Evolutionary conservation across 2,888 invertebrate species (phyloP), one percentile per base, ranked within the genome.

Genomic region (Meloe dianella): DNA sequence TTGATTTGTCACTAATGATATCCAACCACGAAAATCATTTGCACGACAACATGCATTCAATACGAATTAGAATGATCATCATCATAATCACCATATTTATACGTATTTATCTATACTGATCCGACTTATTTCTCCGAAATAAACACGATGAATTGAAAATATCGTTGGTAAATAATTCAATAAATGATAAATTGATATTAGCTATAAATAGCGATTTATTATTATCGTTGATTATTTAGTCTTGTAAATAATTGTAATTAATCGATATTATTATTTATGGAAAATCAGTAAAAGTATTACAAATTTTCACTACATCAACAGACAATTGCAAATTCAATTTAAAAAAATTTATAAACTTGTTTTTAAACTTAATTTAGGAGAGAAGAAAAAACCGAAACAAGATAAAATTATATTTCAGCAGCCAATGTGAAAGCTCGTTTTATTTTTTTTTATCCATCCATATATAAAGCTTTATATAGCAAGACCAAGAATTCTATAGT

Each of bases 161-260:
- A 47, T 47, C n/a, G n/a, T n/a, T 47, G 47, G n/a, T n/a, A 41
- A 41, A n/a, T 47, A 47, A 2, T 6, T 8, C 20, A 5, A 17
- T 17, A 20, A 41, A 41, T 47, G 47, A 47, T 47, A 20, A 47
- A 47, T 47, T 47, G 47, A 47, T 47, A 41, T 35, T 35, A 35
- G 7, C 17, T 17, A 41, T 41, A 17, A 41, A 41, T 41, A 0
- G 47, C 20, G 20, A 47, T 47, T 10, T 47, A 47, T 47, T 47
- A n/a, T n/a, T n/a, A n/a, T n/a, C n/a, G n/a, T n/a, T n/a, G n/a
- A n/a, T n/a, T n/a, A n/a, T n/a, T n/a, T n/a, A n/a, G n/a, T n/a
- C n/a, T n/a, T 29, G 6, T 29, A 29, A 6, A 29, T 5, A 29
- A 29, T 32, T 32, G 32, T 10, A 10, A 10, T 32, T 9, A 32